Evolutionary conservation across 2,113 vertebrate genomes (phyloP).

Genomic region (Megaptera novaeangliae): DNA sequence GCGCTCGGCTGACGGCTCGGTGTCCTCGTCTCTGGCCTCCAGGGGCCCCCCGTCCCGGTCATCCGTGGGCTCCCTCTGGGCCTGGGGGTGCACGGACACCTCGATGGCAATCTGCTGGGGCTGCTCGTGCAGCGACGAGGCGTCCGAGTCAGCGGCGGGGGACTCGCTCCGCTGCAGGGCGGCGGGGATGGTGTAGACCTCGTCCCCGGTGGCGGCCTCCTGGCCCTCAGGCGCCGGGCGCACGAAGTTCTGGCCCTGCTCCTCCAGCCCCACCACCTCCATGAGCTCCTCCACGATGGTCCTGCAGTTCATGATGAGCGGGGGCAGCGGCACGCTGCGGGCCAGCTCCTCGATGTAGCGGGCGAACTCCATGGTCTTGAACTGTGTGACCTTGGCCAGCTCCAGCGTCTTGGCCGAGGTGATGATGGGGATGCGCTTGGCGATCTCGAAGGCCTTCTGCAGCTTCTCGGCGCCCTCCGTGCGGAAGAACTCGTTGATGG

Average conservation of each 20-base stretch:
- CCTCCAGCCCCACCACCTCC: conserved; percentile 96
- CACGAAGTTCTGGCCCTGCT: conserved; percentile 94
- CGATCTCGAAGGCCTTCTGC: conserved; percentile 98
- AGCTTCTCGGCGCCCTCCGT: conserved; percentile 99
- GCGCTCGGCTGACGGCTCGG: conserved; percentile 61
- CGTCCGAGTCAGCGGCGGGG: conserved; percentile 90
- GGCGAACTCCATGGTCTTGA: conserved; percentile 99
- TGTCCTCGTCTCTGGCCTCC: conserved; percentile 76
- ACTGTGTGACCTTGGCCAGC: conserved; percentile 98
- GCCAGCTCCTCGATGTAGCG: conserved; percentile 98
- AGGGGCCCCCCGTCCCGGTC: conserved; percentile 78
- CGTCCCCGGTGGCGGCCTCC: conserved; percentile 77
- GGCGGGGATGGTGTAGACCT: conserved; percentile 90
- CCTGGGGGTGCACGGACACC: conserved; percentile 91
- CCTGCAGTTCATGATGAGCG: conserved; percentile 99
- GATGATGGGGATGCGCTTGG: conserved; percentile 98
- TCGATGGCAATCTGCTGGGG: conserved; percentile 97
- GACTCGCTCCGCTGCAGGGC: conserved; percentile 89
- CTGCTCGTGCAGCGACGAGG: conserved; percentile 92
- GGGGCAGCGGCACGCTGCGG: conserved; percentile 95
- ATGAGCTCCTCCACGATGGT: conserved; percentile 99
- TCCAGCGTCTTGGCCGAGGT: conserved; percentile 98
- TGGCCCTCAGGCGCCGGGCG: conserved; percentile 87
- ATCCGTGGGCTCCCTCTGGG: conserved; percentile 79
- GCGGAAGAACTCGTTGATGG: conserved; percentile 98